These are phyloP conservation scores for Excalfactoria chinensis DNA, from an alignment of 2,113 vertebrate genomes.

Conservation along the genomic window DNA sequence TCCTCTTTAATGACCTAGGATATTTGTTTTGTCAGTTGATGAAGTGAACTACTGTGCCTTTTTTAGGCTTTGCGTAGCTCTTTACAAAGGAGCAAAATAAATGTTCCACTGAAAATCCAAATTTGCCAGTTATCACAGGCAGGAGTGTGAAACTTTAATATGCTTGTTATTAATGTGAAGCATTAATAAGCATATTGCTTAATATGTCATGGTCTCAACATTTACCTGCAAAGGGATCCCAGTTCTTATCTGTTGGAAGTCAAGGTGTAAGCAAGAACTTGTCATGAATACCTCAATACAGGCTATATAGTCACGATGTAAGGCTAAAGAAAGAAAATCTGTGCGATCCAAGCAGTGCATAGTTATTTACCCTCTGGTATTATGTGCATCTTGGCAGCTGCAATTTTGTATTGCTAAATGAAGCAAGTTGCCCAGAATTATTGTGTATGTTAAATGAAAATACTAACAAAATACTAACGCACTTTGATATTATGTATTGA, in stretches of 20 bases:
- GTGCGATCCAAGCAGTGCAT: background rate
- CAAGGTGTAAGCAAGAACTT: background rate
- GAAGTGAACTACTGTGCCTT: background rate
- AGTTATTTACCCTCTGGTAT: background rate
- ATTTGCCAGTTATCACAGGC: background rate
- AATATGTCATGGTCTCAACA: background rate
- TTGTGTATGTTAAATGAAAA: background rate
- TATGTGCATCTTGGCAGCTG: background rate
- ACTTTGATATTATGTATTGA: background rate
- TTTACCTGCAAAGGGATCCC: background rate
- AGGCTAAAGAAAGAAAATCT: background rate
- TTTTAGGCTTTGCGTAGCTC: background rate
- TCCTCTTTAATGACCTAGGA: background rate
- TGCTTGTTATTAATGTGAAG: background rate
- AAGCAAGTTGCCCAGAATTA: background rate
- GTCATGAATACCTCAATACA: background rate
- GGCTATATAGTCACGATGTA: background rate
- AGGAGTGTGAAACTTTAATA: background rate
- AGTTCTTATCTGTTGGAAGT: background rate
- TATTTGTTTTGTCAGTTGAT: background rate
- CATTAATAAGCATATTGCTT: background rate
- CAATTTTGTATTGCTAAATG: background rate
- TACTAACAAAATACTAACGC: background rate
- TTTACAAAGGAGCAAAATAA: background rate
- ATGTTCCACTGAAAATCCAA: background rate